These are phyloP conservation scores for Sebastiscus tertius DNA, from an alignment of 2,797 vertebrate genomes.

Conservation along the genomic window DNA sequence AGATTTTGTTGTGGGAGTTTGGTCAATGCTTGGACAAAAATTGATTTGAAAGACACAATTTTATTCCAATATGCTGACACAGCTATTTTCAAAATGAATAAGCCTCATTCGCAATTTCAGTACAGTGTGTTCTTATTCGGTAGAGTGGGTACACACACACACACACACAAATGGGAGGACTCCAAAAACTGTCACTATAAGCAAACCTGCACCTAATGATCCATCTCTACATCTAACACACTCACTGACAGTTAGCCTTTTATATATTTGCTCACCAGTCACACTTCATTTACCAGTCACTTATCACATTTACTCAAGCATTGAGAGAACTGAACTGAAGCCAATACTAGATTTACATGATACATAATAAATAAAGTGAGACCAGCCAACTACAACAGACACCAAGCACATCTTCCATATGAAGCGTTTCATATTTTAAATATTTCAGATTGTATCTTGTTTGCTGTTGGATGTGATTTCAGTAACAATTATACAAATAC, in stretches of 20 bases:
- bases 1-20: neutral
- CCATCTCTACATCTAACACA: conserved; percentile 7
- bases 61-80: conserved; percentile 14
- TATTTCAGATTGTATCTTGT: neutral
- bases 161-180: neutral
- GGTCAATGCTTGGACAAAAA: neutral
- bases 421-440: neutral
- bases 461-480: neutral
- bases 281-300: neutral
- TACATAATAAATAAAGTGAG: neutral
- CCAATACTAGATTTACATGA: neutral
- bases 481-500: neutral
- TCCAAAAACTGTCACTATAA: conserved; percentile 8
- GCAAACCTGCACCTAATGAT: conserved; percentile 33
- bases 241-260: neutral
- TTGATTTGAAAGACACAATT: neutral
- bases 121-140: conserved; percentile 10
- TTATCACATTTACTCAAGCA: neutral
- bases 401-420: neutral
- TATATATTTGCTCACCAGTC: neutral
- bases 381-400: neutral
- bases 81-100: conserved; percentile 19
- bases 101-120: conserved; percentile 8
- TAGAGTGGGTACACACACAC: neutral
- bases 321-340: neutral